phyloP scores from a whole-genome alignment of 2,113 vertebrate species.

The Psilopogon haemacephalus region DNA sequence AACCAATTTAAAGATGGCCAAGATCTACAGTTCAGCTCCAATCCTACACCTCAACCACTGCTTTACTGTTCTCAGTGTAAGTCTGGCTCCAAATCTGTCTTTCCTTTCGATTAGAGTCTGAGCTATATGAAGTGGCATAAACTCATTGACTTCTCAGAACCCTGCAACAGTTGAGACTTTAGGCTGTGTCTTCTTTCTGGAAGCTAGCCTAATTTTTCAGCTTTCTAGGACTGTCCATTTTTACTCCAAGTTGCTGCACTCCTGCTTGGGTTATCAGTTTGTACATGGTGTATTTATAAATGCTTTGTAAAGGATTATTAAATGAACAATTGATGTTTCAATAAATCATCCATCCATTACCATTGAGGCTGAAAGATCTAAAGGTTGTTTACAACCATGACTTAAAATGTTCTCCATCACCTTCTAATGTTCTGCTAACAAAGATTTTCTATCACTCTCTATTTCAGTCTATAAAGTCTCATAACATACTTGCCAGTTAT shows the following conservation, averaged over 20 bases:
- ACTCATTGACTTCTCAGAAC: neutral
- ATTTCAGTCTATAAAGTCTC: neutral
- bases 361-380: conserved; percentile 1
- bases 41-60: neutral
- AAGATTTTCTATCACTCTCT: neutral
- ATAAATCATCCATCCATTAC: neutral
- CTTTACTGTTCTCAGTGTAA: neutral
- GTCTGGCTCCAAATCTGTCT: neutral
- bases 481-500: neutral
- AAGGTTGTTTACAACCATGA: neutral
- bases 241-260: neutral
- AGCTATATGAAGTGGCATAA: neutral
- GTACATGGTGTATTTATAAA: neutral
- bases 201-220: neutral
- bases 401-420: neutral
- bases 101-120: neutral
- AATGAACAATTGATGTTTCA: neutral
- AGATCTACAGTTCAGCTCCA: neutral
- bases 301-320: neutral
- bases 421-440: neutral
- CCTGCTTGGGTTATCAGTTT: neutral
- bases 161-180: neutral
- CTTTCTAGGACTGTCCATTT: neutral
- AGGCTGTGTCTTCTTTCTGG: neutral
- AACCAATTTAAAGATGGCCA: neutral